Conservation (phyloP, 2,888 invertebrate genomes). For the Chorisops tibialis region DNA sequence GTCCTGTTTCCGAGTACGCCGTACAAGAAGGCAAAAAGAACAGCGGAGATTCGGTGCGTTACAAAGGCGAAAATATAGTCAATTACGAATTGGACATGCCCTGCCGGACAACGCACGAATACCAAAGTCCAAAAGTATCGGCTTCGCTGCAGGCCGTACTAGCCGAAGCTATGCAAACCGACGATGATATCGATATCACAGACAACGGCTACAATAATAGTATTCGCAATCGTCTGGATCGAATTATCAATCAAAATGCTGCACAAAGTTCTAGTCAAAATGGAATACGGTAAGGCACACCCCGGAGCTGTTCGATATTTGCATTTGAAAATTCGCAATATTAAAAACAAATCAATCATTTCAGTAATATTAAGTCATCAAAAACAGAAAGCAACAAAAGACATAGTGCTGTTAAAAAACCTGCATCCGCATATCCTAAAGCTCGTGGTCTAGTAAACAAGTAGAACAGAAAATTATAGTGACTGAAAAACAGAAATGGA, state of each 20-base stretch:
- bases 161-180: constrained; percentile 52
- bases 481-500: not conserved
- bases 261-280: constrained; percentile 37
- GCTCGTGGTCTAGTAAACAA: constrained; percentile 52
- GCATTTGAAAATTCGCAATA: not conserved
- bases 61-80: constrained; percentile 51
- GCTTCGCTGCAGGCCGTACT: constrained; percentile 51
- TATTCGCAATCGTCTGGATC: constrained; percentile 49
- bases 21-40: constrained; percentile 47
- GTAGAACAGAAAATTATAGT: constrained; percentile 35
- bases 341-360: constrained; percentile 28
- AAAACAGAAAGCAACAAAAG: constrained; percentile 46
- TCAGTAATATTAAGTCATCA: constrained; percentile 41
- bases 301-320: not conserved
- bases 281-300: constrained; percentile 12
- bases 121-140: constrained; percentile 51
- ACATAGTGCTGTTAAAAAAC: constrained; percentile 45
- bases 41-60: constrained; percentile 44
- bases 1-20: constrained; percentile 64
- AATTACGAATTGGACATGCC: constrained; percentile 53
- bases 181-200: constrained; percentile 52
- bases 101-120: constrained; percentile 52
- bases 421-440: constrained; percentile 52
- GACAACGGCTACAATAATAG: constrained; percentile 46
- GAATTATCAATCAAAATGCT: constrained; percentile 46